Percentiles rank a stretch among this genome's conserved stretches.
These are phyloP conservation scores for Cydia fagiglandana DNA, from an alignment of 1,140 invertebrate genomes.

Conservation along the genomic window DNA sequence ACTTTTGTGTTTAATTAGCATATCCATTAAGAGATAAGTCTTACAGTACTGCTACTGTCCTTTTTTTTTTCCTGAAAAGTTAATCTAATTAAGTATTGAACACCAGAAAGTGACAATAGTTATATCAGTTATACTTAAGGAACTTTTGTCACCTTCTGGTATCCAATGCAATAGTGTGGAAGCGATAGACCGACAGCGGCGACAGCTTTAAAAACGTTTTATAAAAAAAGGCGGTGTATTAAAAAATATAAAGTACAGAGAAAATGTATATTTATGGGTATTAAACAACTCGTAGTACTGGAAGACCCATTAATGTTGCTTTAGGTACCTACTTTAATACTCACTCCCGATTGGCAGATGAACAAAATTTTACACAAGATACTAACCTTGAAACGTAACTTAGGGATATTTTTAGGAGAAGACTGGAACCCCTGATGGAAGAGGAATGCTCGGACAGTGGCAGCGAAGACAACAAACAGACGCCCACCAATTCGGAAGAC, in stretches of 20 bases:
- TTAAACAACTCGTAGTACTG: background rate
- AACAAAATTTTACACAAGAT: conserved; percentile 22
- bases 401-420: conserved; percentile 78
- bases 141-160: too few relatives aligned
- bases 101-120: background rate
- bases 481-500: conserved; percentile 77
- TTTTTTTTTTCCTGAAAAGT: too few relatives aligned
- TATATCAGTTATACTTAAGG: too few relatives aligned
- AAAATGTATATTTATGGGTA: too few relatives aligned
- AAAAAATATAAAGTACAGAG: too few relatives aligned
- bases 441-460: conserved; percentile 82
- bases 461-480: conserved; percentile 73
- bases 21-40: background rate
- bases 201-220: too few relatives aligned
- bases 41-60: background rate
- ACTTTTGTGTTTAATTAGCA: background rate
- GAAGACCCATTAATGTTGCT: background rate
- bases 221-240: too few relatives aligned
- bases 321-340: background rate
- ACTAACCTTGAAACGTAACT: conserved; percentile 44
- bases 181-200: too few relatives aligned
- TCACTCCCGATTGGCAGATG: background rate
- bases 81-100: too few relatives aligned
- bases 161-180: too few relatives aligned
- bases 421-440: conserved; percentile 84